Base-by-base conservation (phyloP, 1,140 invertebrate species). In the Papilio polytes region DNA sequence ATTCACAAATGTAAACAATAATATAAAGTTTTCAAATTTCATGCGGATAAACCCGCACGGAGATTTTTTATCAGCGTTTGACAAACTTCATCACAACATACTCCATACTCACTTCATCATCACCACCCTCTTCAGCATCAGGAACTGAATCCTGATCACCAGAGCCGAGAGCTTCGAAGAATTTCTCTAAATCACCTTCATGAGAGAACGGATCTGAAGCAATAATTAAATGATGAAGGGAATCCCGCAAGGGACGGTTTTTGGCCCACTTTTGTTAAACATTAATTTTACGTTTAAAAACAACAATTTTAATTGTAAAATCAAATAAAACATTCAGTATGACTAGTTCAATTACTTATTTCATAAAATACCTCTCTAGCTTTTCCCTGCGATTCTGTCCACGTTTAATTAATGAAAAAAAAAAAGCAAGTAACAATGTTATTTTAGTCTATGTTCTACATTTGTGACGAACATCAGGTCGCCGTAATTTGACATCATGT, bases 111-210 rank as follows among this genome's bases (percentile, higher is more conserved):
- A 95, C 95, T 88, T 95, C 95, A 90, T 98, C 97, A 92, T 98
- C 97, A 63, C 96, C 97, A 13, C 96, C 96, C 4, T 95, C 92
- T 1, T 95, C 92, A 53, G 97, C 97, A 83, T 97, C 96, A 15
- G 97, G 96, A 13, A 98, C 96, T 36, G 97, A 95, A 53, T 95
- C 96, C 44, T 96, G 90, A 46, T 96, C 96, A 0, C 97, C 97
- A 44, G 96, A 97, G 18, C 97, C 97, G 0, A 98, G 94, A 20
- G 96, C 96, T 53, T 95, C 92, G 91, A 98, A 98, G 95, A 97
- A 98, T 81, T 96, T 95, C 53, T 96, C 94, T 15, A 96, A 94
- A 84, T 98, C 97, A 8, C 90, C 88, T 8, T 96, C 95, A 6
- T 95, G 94, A 80, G 97, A 97, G 81, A 95, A 96, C 26, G 96